These are phyloP conservation scores for Ficedula albicollis DNA, from an alignment of 2,797 vertebrate genomes.

Conservation along the genomic window DNA sequence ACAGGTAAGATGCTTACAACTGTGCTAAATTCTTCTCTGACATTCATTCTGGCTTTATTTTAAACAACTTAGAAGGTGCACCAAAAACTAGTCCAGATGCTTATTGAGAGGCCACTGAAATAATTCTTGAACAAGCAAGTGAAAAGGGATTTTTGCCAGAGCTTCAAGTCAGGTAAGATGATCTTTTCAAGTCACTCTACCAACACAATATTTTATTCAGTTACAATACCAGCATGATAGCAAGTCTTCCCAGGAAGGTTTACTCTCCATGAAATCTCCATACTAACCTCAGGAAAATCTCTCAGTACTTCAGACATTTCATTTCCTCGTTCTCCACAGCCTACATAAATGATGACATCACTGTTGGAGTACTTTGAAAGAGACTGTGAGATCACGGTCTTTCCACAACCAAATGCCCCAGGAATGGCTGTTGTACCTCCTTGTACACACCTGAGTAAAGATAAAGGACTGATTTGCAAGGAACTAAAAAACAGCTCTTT, in stretches of 20 bases:
- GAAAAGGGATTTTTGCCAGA: background rate
- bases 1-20: background rate
- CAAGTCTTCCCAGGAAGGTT: background rate
- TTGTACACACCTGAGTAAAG: slow-evolving; percentile 89
- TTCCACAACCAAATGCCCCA: slow-evolving; percentile 97
- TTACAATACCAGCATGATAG: background rate
- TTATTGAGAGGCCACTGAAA: background rate
- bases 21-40: background rate
- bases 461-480: slow-evolving; percentile 32
- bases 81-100: background rate
- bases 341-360: slow-evolving; percentile 97
- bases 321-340: slow-evolving; percentile 97
- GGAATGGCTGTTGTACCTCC: slow-evolving; percentile 98
- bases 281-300: slow-evolving; percentile 86
- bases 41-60: background rate
- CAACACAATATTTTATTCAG: background rate
- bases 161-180: background rate
- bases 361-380: slow-evolving; percentile 99
- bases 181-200: background rate
- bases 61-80: background rate
- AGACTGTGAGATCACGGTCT: slow-evolving; percentile 98
- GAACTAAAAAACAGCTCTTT: background rate
- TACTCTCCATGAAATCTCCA: background rate
- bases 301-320: slow-evolving; percentile 99
- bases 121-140: background rate